Evolutionary conservation across 2,797 vertebrate genomes (phyloP), one percentile per base, ranked within the genome.

Genomic region (Clarias laeviceps): DNA sequence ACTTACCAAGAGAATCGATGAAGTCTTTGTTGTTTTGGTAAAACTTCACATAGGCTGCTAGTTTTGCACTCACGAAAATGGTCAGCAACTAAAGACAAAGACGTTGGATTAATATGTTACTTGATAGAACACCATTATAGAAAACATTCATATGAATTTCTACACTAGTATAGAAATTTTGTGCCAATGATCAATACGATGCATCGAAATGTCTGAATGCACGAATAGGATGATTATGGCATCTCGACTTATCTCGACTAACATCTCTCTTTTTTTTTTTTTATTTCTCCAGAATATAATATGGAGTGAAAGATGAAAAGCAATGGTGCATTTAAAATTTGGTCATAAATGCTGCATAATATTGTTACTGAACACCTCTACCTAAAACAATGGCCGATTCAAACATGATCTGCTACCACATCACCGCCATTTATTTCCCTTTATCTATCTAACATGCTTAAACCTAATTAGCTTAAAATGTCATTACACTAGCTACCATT

Each of bases 21-120:
- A 99, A 99, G 94, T 99, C 98, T 94, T 99, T 99, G 95, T 99
- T 99, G 94, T 93, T 98, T 94, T 99, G 97, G 93, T 99, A 99
- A 93, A 99, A 99, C 92, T 98, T 99, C 87, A 99, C 96, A 83
- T 99, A 99, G 8, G 98, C 95, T 77, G 90, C 96, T 89, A 99
- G 95, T 89, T 98, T 99, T 86, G 95, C 98, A 87, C 97, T 99
- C 91, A 99, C 98, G 93, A 99, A 99, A 94, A 99, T 99, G 84
- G 98, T 99, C 93, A 99, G 94, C 82, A 99, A 96, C 98, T 99
- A 90, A 91, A 7, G n/a, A 88, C 62, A 88, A 61, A 87, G 54
- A 82, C 2, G 32, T 2, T 14, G 14, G 17, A 74, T 81, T 64
- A 11, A 80, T 4, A 15, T 5, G 0, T n/a, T 14, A 40, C 4